Base-by-base conservation (phyloP, 1,140 invertebrate genomes). In the Drosophila neocordata region DNA sequence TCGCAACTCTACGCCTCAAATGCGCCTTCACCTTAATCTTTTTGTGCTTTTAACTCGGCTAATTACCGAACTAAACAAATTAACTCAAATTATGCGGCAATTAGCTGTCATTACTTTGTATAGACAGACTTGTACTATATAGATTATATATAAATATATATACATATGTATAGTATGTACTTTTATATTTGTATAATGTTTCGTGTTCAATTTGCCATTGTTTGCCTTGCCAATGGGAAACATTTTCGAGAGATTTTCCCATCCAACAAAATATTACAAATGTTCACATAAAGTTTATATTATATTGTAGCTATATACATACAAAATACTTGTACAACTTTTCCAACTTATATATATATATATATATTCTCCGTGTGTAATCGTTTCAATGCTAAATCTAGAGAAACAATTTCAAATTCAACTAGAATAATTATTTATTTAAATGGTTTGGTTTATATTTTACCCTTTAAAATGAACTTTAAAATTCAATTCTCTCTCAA, bases 41-140 rank as follows among this genome's bases (percentile, higher is more conserved):
- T 12, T 48, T 15, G 18, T 48, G 41, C 41, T 48, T 20, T 48
- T 9, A 48, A 48, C 60, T 55, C 20, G 11, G 35, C 65, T 75
- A 75, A 75, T 75, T 74, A 22, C 60, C 4, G 48, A 52, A 41
- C 27, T 51, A 48, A 52, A 18, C 62, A 69, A 75, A 75, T 63
- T 68, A 75, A 75, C 58, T 62, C 13, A 55, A 76, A 69, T 76
- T 68, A 76, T 69, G 73, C 56, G 65, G 65, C 69, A 76, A 76
- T 76, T 76, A 75, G 57, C 72, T 44, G 55, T 69, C 22, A 51
- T 67, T 66, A 56, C 53, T 56, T 27, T 60, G 51, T 18, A 34
- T 48, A 38, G 24, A 31, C 7, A 51, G 2, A 11, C 11, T 2
- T 65, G 44, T 60, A 27, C 22, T 48, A 34, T 31, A 60, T 60